phyloP scores from a whole-genome alignment of 2,888 invertebrate genomes.

The Epinotia brunnichana region DNA sequence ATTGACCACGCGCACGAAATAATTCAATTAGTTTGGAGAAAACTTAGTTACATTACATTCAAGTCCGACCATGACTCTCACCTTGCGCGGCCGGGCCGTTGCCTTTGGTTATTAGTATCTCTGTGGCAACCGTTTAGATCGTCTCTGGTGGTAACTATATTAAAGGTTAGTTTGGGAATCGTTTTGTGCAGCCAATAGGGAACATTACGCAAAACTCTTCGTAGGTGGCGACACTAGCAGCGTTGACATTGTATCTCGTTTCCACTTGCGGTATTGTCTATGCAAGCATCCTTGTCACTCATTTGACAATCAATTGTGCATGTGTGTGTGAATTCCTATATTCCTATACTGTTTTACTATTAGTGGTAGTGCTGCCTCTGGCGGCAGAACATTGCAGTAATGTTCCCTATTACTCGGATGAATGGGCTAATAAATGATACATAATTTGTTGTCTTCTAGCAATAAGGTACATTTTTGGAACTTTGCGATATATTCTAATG shows the following conservation, averaged over 20 bases:
- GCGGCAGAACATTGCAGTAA: too few species aligned
- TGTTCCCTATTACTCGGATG: conserved; percentile 1
- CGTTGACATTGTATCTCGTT: too few species aligned
- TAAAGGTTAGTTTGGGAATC: conserved; percentile 17
- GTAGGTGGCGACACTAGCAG: too few species aligned
- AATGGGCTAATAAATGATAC: neutral
- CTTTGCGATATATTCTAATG: too few species aligned
- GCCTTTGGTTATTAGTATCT: conserved; percentile 21
- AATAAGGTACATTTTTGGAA: too few species aligned
- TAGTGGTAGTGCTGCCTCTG: too few species aligned
- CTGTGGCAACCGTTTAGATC: conserved; percentile 14
- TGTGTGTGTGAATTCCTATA: too few species aligned
- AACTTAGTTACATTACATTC: conserved; percentile 34
- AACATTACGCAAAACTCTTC: too few species aligned
- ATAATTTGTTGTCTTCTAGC: neutral
- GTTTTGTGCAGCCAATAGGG: conserved; percentile 3
- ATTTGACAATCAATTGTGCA: too few species aligned
- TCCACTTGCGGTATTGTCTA: too few species aligned
- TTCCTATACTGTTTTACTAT: too few species aligned
- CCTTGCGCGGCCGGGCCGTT: conserved; percentile 38
- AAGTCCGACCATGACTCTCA: conserved; percentile 39
- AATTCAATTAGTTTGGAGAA: conserved; percentile 38
- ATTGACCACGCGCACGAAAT: conserved; percentile 38
- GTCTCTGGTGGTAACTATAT: conserved; percentile 12
- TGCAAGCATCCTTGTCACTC: too few species aligned